Base-by-base conservation (phyloP, 2,888 invertebrate species). In the Lithosia quadra region DNA sequence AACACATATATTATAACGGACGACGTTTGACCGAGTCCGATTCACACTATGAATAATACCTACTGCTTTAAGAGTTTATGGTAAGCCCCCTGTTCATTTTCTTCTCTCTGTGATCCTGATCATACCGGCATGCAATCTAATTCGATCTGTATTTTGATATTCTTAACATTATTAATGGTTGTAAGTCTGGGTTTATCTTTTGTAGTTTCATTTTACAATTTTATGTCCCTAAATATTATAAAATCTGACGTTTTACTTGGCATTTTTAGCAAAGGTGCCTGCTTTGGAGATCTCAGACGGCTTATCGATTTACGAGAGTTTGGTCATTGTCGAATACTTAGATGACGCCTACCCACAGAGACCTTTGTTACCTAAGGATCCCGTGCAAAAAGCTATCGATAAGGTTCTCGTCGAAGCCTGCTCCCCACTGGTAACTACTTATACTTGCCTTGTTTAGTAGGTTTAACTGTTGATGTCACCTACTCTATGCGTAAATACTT, bases 271-370 rank as follows among this genome's bases (percentile, higher is more conserved):
- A 10, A 97, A 97, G 93, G 97, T 98, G 18, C 98, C 98, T 5
- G 96, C 97, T 0, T 82, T 98, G 43, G 97, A 98, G 87, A 84
- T 97, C 33, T 91, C 96, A 76, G 95, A 95, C 53, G 97, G 96
- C 24, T 95, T 96, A 39, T 92, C 96, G 7, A 89, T 98, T 13
- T 97, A 96, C 81, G 98, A 98, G 86, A 98, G 98, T 77, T 91
- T 97, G 71, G 95, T 98, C 56, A 96, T 98, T 49, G 96, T 96
- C 28, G 98, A 98, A 84, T 98, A 97, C 85, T 87, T 98, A 65
- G 98, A 98, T 81, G 98, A 98, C 65, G 96, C 96, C 53, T 97
- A 97, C 88, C 96, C 96, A 0, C 93, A 96, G 71, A 88, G 93
- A 13, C 96, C 95, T 11, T 90, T 98, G 15, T 93, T 97, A 69